A percentile compares a stretch with the other conserved stretches of the same genome.
phyloP scores from a whole-genome alignment of 2,113 vertebrate species.

The Oncorhynchus keta region DNA sequence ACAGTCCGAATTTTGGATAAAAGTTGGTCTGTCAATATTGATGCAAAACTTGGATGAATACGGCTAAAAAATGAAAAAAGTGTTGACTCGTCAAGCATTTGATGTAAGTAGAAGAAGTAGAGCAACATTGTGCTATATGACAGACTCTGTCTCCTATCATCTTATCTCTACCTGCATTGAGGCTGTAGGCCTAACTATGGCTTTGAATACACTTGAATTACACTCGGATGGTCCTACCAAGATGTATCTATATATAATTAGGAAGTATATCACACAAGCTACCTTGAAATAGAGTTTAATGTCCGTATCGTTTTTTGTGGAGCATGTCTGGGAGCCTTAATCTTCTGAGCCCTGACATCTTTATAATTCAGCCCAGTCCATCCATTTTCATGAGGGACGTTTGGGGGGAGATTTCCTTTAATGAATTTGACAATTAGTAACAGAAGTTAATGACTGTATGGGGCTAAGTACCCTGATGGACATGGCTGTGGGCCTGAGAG shows the following conservation, averaged over 20 bases:
- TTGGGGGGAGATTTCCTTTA: slow-evolving; percentile 73
- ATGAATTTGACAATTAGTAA: slow-evolving; percentile 84
- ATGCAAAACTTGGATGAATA: too few relatives aligned
- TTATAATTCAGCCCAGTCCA: slow-evolving; percentile 74
- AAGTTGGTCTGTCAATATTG: too few relatives aligned
- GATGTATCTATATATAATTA: slow-evolving; percentile 72
- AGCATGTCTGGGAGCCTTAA: slow-evolving; percentile 72
- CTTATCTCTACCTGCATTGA: slow-evolving; percentile 25
- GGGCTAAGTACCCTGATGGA: slow-evolving; percentile 76
- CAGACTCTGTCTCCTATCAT: slow-evolving; percentile 35
- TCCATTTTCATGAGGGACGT: slow-evolving; percentile 74
- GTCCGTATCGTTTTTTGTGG: slow-evolving; percentile 66
- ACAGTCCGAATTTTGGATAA: too few relatives aligned
- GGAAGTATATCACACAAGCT: slow-evolving; percentile 65
- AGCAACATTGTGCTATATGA: neutral
- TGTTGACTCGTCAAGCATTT: too few relatives aligned
- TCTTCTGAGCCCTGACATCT: slow-evolving; percentile 63
- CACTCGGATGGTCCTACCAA: slow-evolving; percentile 39
- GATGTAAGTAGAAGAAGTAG: too few relatives aligned
- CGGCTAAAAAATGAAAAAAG: slow-evolving; percentile 1
- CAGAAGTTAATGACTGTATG: slow-evolving; percentile 79
- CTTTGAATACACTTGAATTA: slow-evolving; percentile 61
- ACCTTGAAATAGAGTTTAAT: slow-evolving; percentile 72
- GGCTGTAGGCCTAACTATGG: slow-evolving; percentile 54
- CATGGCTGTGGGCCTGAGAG: slow-evolving; percentile 75